These are phyloP conservation scores for Dolichomitus sp. DNA, from an alignment of 2,888 invertebrate species.

Conservation along the genomic window DNA sequence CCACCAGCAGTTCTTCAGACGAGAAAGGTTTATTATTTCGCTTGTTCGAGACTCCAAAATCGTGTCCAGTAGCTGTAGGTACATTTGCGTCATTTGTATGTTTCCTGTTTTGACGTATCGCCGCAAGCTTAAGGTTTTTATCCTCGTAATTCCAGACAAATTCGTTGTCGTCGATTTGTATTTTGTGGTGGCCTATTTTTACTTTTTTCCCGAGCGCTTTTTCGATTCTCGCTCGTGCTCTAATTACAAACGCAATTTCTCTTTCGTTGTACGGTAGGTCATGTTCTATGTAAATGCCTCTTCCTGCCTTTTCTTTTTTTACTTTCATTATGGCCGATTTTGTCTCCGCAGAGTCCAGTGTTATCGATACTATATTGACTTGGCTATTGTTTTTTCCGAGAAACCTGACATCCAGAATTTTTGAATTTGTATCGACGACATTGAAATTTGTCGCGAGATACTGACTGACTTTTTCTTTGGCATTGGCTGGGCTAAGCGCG, in stretches of 20 bases:
- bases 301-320: slow-evolving; percentile 33
- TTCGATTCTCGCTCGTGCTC: slow-evolving; percentile 20
- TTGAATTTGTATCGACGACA: slow-evolving; percentile 24
- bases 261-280: slow-evolving; percentile 33
- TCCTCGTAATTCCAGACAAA: not conserved
- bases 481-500: not conserved
- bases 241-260: slow-evolving; percentile 32
- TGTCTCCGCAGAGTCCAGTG: slow-evolving; percentile 17
- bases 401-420: slow-evolving; percentile 11
- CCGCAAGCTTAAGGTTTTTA: too few relatives aligned
- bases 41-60: too few relatives aligned
- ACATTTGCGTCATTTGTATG: too few relatives aligned
- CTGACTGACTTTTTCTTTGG: slow-evolving; percentile 24
- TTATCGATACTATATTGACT: too few relatives aligned
- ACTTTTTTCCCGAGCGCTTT: slow-evolving; percentile 41
- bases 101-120: too few relatives aligned
- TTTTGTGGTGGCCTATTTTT: slow-evolving; percentile 36
- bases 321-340: slow-evolving; percentile 33
- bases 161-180: slow-evolving; percentile 41
- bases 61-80: too few relatives aligned
- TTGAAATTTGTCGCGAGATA: slow-evolving; percentile 31
- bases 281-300: slow-evolving; percentile 34
- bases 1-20: too few relatives aligned
- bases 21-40: too few relatives aligned
- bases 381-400: slow-evolving; percentile 20